Base-by-base conservation (phyloP, 2,797 vertebrate genomes). In the Trachurus trachurus region DNA sequence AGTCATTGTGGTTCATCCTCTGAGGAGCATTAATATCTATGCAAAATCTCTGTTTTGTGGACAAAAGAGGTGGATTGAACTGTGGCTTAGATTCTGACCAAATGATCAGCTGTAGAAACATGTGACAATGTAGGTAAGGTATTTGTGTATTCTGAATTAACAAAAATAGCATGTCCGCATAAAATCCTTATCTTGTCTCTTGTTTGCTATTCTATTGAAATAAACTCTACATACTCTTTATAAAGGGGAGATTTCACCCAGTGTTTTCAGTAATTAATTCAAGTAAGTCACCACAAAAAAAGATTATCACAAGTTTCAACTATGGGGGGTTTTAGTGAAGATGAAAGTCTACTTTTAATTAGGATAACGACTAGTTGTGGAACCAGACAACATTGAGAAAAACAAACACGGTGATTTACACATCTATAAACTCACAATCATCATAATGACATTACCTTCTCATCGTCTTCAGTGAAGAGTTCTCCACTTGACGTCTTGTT, bases 381-480 rank as follows among this genome's bases (percentile, higher is more conserved):
- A 16, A 49, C 21, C 31, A 74, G 12, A 61, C 31, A 54, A 34
- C 61, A 54, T 11, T 19, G 52, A 52, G 2, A 29, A n/a, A 47
- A 19, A 21, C 2, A 6, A 39, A 66, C 9, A 6, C 13, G 57
- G 26, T 26, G 26, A 26, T 26, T 37, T 9, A 37, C 34, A 37
- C 34, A 37, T 37, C 6, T 37, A 37, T 37, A 37, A 37, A 37
- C 42, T 69, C 53, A 40, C 39, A 57, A 15, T 22, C n/a, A 2
- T 11, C n/a, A 71, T 21, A 16, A 60, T 74, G 17, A 68, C 74
- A 71, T 89, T 87, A 96, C 95, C 95, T 98, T 98, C 92, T 99
- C 98, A 81, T 99, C 97, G 58, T 99, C 98, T 74, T 98, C 97
- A 31, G 95, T 96, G 93, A 99, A 99, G 66, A 97, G 96, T 54